A percentile compares a stretch with the other conserved stretches of the same genome.
Evolutionary conservation across 2,888 invertebrate genomes (phyloP).

Genomic region (Allygus modestus): DNA sequence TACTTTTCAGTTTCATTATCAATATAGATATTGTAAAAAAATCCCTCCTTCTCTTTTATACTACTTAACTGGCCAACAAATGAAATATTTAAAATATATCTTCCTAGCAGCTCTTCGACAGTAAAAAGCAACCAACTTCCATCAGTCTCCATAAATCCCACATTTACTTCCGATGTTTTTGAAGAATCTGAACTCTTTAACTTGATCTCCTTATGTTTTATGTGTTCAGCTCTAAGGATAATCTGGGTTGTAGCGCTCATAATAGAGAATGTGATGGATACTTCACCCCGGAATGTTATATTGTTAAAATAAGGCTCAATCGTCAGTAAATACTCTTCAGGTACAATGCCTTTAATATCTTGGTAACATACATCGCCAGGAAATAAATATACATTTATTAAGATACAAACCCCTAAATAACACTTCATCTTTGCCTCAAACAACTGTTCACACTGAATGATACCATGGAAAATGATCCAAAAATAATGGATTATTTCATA

Average conservation of each 20-base stretch:
- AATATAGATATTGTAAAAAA: constrained; percentile 24
- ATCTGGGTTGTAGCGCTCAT: background rate
- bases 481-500: constrained; percentile 9
- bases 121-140: background rate
- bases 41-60: constrained; percentile 8
- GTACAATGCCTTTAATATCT: background rate
- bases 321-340: background rate
- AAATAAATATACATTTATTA: background rate
- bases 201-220: background rate
- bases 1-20: constrained; percentile 14
- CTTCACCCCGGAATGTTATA: background rate
- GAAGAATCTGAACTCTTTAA: background rate
- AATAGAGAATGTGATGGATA: background rate
- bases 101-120: background rate
- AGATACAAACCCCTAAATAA: background rate
- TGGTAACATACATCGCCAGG: background rate
- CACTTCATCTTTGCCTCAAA: background rate
- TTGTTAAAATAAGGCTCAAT: constrained; percentile 4
- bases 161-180: background rate
- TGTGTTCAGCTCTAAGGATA: background rate
- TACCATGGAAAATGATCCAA: background rate
- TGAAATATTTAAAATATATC: constrained; percentile 10
- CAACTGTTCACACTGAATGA: background rate
- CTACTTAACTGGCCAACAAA: background rate
- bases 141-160: background rate